A percentile compares a stretch with the other conserved stretches of the same genome.
Conservation (phyloP, 2,888 invertebrate species). For the Aquatica leii region DNA sequence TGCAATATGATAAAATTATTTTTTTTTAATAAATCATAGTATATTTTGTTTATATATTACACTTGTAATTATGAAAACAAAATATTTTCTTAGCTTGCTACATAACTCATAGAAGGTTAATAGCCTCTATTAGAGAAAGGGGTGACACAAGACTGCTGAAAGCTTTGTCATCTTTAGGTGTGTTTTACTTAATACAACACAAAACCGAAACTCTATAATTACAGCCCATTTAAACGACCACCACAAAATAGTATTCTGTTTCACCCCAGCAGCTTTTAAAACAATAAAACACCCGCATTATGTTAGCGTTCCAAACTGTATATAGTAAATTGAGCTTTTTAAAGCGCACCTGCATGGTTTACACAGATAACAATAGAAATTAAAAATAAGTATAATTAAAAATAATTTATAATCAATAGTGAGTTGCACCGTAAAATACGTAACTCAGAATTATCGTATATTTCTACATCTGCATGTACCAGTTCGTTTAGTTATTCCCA, state of each 20-base stretch:
- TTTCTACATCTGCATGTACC: no score
- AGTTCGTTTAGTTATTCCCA: no score
- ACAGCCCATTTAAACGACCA: slow-evolving; percentile 37
- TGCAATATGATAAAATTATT: no score
- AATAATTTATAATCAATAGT: no score
- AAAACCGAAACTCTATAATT: slow-evolving; percentile 31
- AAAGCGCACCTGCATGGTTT: slow-evolving; percentile 4
- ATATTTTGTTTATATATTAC: no score
- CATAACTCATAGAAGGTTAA: no score
- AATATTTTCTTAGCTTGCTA: no score
- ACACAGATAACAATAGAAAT: background rate
- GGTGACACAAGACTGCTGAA: background rate
- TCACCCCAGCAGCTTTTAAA: slow-evolving; percentile 32
- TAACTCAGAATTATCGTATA: no score
- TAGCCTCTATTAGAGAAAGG: background rate
- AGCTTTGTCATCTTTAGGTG: slow-evolving; percentile 16
- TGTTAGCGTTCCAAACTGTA: background rate
- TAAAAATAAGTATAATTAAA: no score
- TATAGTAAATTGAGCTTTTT: slow-evolving; percentile 1
- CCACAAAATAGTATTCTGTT: slow-evolving; percentile 34
- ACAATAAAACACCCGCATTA: slow-evolving; percentile 29
- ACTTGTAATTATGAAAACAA: no score
- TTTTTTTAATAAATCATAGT: no score
- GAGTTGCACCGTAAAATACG: no score
- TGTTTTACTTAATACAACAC: background rate